Evolutionary conservation across 2,113 vertebrate genomes (phyloP), one percentile per base, ranked within the genome.

Genomic region (Sterna hirundo): DNA sequence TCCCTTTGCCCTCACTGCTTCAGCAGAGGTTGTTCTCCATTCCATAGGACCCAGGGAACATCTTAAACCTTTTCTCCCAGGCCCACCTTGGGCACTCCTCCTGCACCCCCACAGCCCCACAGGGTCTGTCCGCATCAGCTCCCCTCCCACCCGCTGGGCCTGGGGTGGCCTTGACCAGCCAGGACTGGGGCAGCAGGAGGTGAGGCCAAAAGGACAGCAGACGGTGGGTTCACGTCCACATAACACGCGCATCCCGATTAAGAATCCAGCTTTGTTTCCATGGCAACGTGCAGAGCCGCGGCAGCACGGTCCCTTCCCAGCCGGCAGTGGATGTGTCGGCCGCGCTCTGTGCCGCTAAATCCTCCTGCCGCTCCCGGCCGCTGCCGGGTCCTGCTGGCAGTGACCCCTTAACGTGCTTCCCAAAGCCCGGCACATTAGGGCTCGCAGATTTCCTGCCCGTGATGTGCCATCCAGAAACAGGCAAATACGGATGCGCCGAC

Each of bases 191-290:
- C 72, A 92, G 46, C 72, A 38, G 75, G 38, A 91, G 69, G 36
- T 52, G 32, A 92, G 49, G 77, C 91, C 76, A 58, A 96, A 83
- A 94, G 81, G 70, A 79, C 83, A 91, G 54, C 60, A 83, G 69
- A 82, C 79, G 25, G 49, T 17, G 42, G 46, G 30, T 72, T 84
- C 95, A 40, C 5, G 0, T 84, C 84, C 96, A 83, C 30, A 18
- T 71, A 22, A 26, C 74, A 47, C 15, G 10, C 8, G 5, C 69
- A 72, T 97, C 79, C 80, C 20, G 27, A 96, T 90, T 82, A 93
- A 90, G 70, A 54, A 94, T 86, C 54, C 78, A 25, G 88, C 69
- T 97, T 95, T 58, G 78, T 93, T 95, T 91, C 97, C 74, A 96
- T 60, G 72, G 66, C 89, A 97, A 97, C 62, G 0, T 34, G 34